Evolutionary conservation across 2,888 invertebrate genomes (phyloP).

Genomic region (Argyresthia albistria): DNA sequence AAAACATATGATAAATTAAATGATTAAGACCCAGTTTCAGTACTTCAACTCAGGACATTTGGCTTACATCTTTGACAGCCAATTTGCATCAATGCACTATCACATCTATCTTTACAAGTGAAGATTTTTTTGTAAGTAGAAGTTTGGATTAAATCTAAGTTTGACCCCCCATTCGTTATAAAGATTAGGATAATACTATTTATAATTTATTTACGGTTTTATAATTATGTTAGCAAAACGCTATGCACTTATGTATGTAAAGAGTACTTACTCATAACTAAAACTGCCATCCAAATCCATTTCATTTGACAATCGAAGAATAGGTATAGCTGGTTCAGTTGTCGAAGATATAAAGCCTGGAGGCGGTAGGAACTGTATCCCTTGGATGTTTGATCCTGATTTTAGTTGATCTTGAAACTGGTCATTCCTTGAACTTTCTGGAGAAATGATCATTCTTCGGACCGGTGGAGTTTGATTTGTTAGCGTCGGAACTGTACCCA

Average conservation of each 20-base stretch:
- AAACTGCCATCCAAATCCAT: constrained; percentile 72
- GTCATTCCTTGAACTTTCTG: constrained; percentile 38
- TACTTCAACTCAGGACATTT: no score
- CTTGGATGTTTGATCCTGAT: constrained; percentile 28
- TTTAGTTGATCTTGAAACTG: constrained; percentile 35
- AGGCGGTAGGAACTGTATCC: constrained; percentile 37
- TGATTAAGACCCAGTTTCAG: no score
- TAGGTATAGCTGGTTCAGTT: constrained; percentile 63
- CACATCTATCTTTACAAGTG: no score
- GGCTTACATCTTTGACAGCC: no score
- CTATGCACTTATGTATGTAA: not conserved
- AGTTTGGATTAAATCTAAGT: no score
- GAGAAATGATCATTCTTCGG: constrained; percentile 42
- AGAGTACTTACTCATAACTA: constrained; percentile 62
- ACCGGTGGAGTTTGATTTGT: constrained; percentile 29
- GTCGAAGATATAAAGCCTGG: constrained; percentile 46
- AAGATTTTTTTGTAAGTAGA: no score
- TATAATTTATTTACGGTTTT: no score
- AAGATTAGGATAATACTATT: no score
- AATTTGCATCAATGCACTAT: no score
- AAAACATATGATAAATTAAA: not conserved
- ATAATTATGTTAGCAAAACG: no score
- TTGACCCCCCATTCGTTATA: no score
- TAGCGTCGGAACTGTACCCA: constrained; percentile 13
- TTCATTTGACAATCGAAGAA: constrained; percentile 64